These are phyloP conservation scores for Synanceia verrucosa DNA, from an alignment of 2,797 vertebrate species.

Conservation along the genomic window DNA sequence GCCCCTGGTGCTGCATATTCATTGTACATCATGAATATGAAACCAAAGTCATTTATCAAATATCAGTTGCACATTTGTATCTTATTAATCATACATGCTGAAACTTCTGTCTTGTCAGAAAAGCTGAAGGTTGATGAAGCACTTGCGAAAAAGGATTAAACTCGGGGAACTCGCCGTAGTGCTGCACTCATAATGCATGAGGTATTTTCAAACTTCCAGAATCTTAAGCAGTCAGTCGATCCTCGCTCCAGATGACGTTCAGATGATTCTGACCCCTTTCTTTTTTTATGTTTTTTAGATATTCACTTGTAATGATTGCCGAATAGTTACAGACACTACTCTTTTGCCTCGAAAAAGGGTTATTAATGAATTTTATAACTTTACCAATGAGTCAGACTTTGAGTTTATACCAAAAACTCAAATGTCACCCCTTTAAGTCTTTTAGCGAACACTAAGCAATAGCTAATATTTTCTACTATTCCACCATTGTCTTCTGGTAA, in stretches of 20 bases:
- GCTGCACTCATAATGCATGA: conserved; percentile 65
- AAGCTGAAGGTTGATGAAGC: conserved; percentile 79
- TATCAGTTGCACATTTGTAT: conserved; percentile 82
- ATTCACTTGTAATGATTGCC: conserved; percentile 17
- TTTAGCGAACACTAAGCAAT: too few relatives aligned
- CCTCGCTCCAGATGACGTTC: neutral
- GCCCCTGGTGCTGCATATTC: conserved; percentile 81
- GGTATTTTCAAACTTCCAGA: conserved; percentile 63
- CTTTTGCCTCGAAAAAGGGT: conserved; percentile 2
- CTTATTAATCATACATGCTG: conserved; percentile 81
- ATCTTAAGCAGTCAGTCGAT: conserved; percentile 54
- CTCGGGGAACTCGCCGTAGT: conserved; percentile 54
- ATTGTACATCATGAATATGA: conserved; percentile 82
- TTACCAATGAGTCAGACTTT: neutral
- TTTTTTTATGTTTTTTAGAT: neutral
- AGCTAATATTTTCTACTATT: too few relatives aligned
- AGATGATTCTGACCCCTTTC: conserved; percentile 1
- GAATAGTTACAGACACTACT: conserved; percentile 25
- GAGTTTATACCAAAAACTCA: too few relatives aligned
- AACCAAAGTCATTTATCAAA: conserved; percentile 80
- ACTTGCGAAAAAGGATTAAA: conserved; percentile 72
- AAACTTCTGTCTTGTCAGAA: conserved; percentile 78
- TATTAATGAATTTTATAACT: neutral
- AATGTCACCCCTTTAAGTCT: too few relatives aligned
- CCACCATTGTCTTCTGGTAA: too few relatives aligned